Evolutionary conservation across 1,140 invertebrate species (phyloP), one percentile per base, ranked within the genome.

Genomic region (Carcinoscorpius rotundicauda): DNA sequence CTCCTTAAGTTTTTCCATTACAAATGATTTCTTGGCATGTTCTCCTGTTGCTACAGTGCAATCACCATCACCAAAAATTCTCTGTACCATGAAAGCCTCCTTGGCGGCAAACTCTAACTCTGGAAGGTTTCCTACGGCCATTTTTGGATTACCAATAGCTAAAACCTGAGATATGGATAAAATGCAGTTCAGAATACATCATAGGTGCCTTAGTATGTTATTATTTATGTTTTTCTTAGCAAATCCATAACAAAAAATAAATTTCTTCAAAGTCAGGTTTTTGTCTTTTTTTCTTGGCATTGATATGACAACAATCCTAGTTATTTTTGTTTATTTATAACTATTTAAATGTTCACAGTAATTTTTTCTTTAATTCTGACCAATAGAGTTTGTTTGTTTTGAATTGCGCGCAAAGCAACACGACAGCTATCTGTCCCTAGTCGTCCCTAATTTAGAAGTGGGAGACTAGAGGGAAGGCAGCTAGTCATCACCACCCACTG

Each of bases 181-280:
- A 29, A 29, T 29, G 29, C 29, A 11, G 48, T 8, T 57, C 9
- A 57, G 4, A 57, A 57, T 8, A 55, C n/a, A 4, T 55, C 3
- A 4, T 3, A n/a, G 3, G 8, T 9, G 3, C 53, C 53, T 9
- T 55, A 10, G 6, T 29, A 11, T 4, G 53, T 55, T 8, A 55
- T 9, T 55, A 9, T 9, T 8, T 59, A 11, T 29, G 29, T 59
- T 29, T 11, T 59, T 11, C 49, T 59, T 59, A 59, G 48, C 10
- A 59, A 48, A n/a, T 59, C 48, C 29, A n/a, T n/a, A 59, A 48
- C 48, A 58, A 58, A 58, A 58, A 58, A 58, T n/a, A 58, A 58
- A n/a, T 9, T 8, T 4, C 5, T 61, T 29, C 29, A 29, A 29
- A 29, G 29, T 29, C 29, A 29, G 29, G 0, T 29, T 29, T 29